phyloP scores from a whole-genome alignment of 2,797 vertebrate genomes.

The Prionace glauca region DNA sequence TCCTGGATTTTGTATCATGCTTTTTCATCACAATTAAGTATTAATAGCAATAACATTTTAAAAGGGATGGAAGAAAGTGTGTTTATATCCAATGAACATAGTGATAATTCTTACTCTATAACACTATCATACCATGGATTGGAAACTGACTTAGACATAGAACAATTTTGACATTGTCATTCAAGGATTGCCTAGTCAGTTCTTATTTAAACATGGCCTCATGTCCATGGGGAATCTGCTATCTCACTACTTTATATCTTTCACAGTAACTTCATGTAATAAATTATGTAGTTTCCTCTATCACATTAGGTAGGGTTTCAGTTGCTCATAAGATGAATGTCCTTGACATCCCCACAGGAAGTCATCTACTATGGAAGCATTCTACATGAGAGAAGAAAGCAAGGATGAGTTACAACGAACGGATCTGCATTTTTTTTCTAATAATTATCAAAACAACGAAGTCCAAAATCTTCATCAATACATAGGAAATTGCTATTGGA shows the following conservation, averaged over 20 bases:
- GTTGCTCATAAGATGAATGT: not conserved
- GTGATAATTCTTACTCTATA: not conserved
- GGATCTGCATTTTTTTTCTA: not conserved
- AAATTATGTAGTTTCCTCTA: constrained; percentile 18
- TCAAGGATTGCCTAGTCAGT: not conserved
- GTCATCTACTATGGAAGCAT: not conserved
- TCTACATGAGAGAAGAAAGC: not conserved
- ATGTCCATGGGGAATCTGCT: not conserved
- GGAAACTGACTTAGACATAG: not conserved
- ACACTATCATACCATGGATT: not conserved
- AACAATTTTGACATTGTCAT: not conserved
- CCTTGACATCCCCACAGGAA: not conserved
- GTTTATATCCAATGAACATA: not conserved
- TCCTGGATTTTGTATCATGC: not conserved
- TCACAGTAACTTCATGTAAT: not conserved
- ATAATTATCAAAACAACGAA: not conserved
- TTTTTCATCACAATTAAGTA: not conserved
- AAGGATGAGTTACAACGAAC: not conserved
- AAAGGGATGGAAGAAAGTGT: not conserved
- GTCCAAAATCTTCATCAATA: not conserved
- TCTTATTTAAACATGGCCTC: not conserved
- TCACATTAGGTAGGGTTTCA: constrained; percentile 12
- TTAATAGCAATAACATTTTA: not conserved
- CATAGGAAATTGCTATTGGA: not conserved
- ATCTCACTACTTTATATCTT: not conserved